A percentile compares a stretch with the other conserved stretches of the same genome.
Evolutionary conservation across 2,113 vertebrate species (phyloP).

Genomic region (Rissa tridactyla): DNA sequence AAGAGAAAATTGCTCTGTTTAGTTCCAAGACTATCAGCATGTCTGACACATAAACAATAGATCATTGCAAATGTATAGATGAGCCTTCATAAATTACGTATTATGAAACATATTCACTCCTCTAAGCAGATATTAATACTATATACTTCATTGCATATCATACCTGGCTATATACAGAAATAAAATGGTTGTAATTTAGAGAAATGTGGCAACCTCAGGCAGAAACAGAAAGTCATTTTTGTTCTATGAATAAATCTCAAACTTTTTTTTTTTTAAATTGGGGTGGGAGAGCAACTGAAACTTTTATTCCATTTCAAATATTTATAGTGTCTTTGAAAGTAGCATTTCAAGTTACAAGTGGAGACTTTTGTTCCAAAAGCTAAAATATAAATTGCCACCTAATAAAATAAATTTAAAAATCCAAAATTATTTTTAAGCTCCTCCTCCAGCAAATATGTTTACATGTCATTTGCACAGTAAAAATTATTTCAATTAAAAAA

Average conservation of each 20-base stretch:
- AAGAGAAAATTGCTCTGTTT: neutral
- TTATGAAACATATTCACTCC: neutral
- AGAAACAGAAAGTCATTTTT: neutral
- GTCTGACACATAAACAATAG: neutral
- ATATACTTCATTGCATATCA: neutral
- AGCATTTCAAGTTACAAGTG: neutral
- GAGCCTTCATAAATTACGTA: neutral
- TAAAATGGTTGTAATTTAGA: neutral
- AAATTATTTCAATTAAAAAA: neutral
- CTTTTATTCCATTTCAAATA: neutral
- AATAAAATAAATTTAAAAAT: neutral
- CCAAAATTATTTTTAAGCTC: neutral
- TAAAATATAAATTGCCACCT: neutral
- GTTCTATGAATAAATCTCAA: neutral
- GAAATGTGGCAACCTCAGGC: neutral
- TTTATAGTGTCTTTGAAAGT: neutral
- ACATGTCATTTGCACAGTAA: neutral
- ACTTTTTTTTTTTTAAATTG: neutral
- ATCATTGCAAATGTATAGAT: neutral
- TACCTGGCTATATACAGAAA: neutral
- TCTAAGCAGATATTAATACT: neutral
- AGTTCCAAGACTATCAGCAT: neutral
- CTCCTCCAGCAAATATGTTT: neutral
- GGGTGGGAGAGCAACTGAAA: fast-evolving
- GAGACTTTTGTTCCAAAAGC: neutral